A percentile compares a stretch with the other conserved stretches of the same genome.
Evolutionary conservation across 2,888 invertebrate species (phyloP).

Genomic region (Drosophila prostipennis): DNA sequence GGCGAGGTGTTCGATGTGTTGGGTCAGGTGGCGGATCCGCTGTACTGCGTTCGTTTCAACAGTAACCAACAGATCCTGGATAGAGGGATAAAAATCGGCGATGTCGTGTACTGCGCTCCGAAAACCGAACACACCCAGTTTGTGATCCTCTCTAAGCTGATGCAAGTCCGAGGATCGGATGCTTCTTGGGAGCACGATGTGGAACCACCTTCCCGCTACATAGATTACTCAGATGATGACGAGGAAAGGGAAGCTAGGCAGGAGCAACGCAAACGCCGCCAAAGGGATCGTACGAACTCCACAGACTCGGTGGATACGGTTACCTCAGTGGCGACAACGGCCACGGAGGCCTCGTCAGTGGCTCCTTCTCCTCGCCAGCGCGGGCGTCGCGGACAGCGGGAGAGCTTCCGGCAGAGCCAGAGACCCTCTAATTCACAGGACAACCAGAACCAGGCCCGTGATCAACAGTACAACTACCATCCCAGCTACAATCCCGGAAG

Average conservation of each 20-base stretch:
- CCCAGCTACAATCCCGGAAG: slow-evolving; percentile 77
- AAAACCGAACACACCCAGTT: slow-evolving; percentile 90
- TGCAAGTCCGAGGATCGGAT: slow-evolving; percentile 92
- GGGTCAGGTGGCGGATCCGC: slow-evolving; percentile 93
- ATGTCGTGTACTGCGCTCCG: slow-evolving; percentile 93
- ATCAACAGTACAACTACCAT: slow-evolving; percentile 62
- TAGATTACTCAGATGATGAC: slow-evolving; percentile 96
- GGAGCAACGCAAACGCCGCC: slow-evolving; percentile 80
- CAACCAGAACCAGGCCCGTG: slow-evolving; percentile 33
- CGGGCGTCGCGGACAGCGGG: slow-evolving; percentile 53
- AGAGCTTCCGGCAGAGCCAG: slow-evolving; percentile 34
- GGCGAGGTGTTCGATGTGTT: slow-evolving; percentile 94
- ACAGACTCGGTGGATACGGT: slow-evolving; percentile 58
- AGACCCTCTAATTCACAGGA: slow-evolving; percentile 14
- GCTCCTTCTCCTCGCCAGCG: slow-evolving; percentile 47
- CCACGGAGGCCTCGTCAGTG: slow-evolving; percentile 31
- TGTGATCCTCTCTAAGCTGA: slow-evolving; percentile 90
- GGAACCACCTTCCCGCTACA: slow-evolving; percentile 89
- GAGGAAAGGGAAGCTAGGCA: slow-evolving; percentile 87
- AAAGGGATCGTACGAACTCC: slow-evolving; percentile 63
- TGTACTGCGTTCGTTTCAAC: slow-evolving; percentile 96
- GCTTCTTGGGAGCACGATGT: slow-evolving; percentile 94
- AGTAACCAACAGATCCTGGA: slow-evolving; percentile 89
- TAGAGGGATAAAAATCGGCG: slow-evolving; percentile 88
- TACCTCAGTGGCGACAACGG: slow-evolving; percentile 33